Evolutionary conservation across 2,888 invertebrate genomes (phyloP), one percentile per base, ranked within the genome.

Genomic region (Synanthedon myopaeformis): DNA sequence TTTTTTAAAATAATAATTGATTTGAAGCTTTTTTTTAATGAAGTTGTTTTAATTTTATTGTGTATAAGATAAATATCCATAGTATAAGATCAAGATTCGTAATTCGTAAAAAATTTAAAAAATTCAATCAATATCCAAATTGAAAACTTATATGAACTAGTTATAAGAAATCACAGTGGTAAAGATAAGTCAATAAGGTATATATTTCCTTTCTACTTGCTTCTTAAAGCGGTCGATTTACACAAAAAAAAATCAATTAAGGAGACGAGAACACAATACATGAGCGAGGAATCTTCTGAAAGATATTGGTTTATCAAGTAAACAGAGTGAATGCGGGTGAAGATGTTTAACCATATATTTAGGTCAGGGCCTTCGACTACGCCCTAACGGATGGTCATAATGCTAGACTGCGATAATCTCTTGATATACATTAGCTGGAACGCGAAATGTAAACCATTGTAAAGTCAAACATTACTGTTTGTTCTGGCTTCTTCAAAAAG

Each of bases 281-380:
- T 42, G n/a, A 42, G 23, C 42, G 42, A 42, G 13, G 42, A 45
- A 45, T 45, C 45, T 35, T 35, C 45, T 13, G 13, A 45, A 45
- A 45, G 12, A 45, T 45, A 45, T 45, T 45, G 14, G 45, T 12
- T 45, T 45, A 48, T 56, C 52, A 54, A 52, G 55, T 53, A 55
- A 58, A 56, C 53, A 49, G 5, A 54, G 23, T 13, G 53, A 51
- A 35, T 53, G 52, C 56, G 48, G 17, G 49, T 12, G 45, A 10
- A 49, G 64, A 58, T 56, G 54, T 55, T 55, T 57, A 49, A 42
- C 42, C 53, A 57, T 66, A 23, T 23, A 76, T 76, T 72, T 69
- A 57, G 78, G 79, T 77, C 78, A 77, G 61, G 79, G 76, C 60
- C 69, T 61, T 65, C 68, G 70, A 66, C 74, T 64, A 62, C 72